phyloP scores from a whole-genome alignment of 2,113 vertebrate genomes.

The Dolichallabes microphthalmus region DNA sequence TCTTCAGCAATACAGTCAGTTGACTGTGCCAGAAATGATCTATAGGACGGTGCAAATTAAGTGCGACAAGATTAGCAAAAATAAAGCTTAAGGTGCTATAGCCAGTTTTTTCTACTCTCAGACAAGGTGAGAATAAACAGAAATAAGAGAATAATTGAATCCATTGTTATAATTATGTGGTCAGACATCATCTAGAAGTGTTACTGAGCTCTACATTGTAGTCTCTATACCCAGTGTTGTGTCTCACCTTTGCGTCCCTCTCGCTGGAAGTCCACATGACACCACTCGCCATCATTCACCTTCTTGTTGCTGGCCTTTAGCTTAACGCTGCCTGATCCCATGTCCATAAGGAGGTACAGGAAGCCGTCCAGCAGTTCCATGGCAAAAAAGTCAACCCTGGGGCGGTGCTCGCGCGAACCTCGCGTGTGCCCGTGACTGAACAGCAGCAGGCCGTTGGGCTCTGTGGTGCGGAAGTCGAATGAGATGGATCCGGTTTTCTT shows the following conservation, averaged over 20 bases:
- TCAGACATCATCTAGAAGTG: not conserved
- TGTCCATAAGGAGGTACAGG: slow-evolving; percentile 88
- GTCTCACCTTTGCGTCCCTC: slow-evolving; percentile 85
- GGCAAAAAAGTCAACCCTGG: slow-evolving; percentile 84
- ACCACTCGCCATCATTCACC: slow-evolving; percentile 90
- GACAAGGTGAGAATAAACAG: not conserved
- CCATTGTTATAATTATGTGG: not conserved
- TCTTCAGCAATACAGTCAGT: not conserved
- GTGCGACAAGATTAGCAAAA: slow-evolving; percentile 2
- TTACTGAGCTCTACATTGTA: not conserved
- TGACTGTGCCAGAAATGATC: not conserved
- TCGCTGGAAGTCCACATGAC: slow-evolving; percentile 90
- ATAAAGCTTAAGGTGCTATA: no score
- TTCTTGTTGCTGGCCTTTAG: slow-evolving; percentile 82
- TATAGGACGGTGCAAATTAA: not conserved
- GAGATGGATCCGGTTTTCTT: slow-evolving; percentile 88
- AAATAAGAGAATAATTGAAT: not conserved
- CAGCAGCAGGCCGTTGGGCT: slow-evolving; percentile 84
- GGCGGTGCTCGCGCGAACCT: slow-evolving; percentile 62
- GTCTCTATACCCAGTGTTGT: not conserved
- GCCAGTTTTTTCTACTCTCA: not conserved
- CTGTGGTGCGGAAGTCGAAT: slow-evolving; percentile 89
- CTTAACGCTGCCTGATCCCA: slow-evolving; percentile 90
- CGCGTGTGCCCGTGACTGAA: slow-evolving; percentile 82
- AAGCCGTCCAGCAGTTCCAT: slow-evolving; percentile 88